Conservation (phyloP, 2,113 vertebrate species). For the Cnemophilus loriae region DNA sequence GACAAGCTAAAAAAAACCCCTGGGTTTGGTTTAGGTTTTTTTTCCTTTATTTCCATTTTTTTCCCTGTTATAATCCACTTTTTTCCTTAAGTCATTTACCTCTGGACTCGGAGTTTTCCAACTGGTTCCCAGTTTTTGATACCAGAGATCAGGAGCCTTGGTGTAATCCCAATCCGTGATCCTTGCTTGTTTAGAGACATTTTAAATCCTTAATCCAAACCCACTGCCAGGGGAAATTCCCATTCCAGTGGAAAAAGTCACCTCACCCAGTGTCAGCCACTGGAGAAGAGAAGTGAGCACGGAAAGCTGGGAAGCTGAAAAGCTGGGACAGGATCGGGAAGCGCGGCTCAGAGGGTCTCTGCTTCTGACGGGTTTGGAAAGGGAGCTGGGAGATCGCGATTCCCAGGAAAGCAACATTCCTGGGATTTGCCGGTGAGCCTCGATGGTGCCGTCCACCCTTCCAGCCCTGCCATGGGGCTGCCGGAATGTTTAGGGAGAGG, state of each 20-base stretch:
- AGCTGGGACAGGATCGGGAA: neutral
- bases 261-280: accelerated
- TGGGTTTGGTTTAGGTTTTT: neutral
- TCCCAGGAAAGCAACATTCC: neutral
- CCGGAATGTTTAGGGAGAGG: neutral
- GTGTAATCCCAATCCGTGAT: neutral
- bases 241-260: neutral
- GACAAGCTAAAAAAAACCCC: neutral
- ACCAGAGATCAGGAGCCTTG: neutral
- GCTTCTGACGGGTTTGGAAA: neutral
- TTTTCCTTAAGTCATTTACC: neutral
- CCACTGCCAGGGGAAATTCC: neutral
- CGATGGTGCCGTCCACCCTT: neutral
- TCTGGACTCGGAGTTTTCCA: neutral
- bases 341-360: neutral
- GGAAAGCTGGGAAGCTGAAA: neutral
- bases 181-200: neutral
- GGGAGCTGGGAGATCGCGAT: neutral
- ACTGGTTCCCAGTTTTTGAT: neutral
- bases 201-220: neutral
- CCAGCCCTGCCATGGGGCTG: neutral
- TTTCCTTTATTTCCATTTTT: neutral
- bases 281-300: neutral
- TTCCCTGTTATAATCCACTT: neutral
- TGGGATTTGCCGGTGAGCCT: neutral